Conservation (phyloP, 2,888 invertebrate genomes). For the Prosapia bicincta region DNA sequence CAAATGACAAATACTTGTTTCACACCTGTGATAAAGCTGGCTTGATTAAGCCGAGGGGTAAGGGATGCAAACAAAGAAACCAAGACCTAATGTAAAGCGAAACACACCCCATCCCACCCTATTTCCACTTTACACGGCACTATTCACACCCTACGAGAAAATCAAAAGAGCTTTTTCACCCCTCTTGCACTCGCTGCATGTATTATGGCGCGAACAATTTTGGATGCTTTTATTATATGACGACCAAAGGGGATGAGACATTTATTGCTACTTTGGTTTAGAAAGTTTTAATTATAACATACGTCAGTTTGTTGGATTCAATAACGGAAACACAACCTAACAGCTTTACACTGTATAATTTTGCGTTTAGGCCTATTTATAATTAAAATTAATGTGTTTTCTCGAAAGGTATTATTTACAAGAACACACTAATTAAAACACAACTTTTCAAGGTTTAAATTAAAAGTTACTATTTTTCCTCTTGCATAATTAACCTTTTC, state of each 20-base stretch:
- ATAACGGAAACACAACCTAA: too few species aligned
- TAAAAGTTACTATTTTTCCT: too few species aligned
- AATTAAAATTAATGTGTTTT: too few species aligned
- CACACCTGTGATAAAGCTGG: background rate
- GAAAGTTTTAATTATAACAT: background rate
- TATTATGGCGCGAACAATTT: background rate
- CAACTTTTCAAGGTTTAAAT: too few species aligned
- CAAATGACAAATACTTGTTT: background rate
- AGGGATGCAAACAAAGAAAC: background rate
- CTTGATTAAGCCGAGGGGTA: background rate
- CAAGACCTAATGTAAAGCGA: background rate
- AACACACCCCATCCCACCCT: background rate
- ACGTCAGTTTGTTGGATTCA: too few species aligned
- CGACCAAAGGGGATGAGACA: background rate
- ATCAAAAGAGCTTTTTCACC: slow-evolving; percentile 2
- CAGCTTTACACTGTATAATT: too few species aligned
- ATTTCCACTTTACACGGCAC: background rate
- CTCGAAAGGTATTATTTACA: too few species aligned
- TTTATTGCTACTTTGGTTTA: background rate
- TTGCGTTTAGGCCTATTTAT: too few species aligned
- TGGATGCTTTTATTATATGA: background rate
- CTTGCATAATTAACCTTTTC: too few species aligned
- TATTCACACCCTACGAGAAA: background rate
- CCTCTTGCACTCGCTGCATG: background rate
- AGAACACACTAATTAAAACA: too few species aligned